Conservation (phyloP, 2,113 vertebrate genomes). For the Chunga burmeisteri region DNA sequence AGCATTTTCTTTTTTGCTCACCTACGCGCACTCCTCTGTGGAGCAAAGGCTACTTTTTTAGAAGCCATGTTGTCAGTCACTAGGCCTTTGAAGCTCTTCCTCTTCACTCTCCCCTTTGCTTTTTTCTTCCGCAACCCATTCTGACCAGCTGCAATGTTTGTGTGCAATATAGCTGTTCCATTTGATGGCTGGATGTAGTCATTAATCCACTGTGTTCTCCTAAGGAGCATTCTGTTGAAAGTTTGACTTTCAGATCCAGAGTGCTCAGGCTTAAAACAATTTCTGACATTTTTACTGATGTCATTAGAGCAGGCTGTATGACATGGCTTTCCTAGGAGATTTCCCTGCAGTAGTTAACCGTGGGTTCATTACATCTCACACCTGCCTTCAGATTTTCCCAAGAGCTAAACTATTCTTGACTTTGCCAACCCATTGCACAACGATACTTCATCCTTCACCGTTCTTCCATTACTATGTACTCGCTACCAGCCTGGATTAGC, state of each 20-base stretch:
- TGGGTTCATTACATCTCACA: background rate
- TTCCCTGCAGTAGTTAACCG: background rate
- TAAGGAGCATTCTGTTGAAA: background rate
- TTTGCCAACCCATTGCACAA: background rate
- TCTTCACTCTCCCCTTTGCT: background rate
- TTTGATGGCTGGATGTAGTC: background rate
- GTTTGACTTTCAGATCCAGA: background rate
- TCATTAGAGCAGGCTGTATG: background rate
- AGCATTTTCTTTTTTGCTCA: background rate
- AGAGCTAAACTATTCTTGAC: background rate
- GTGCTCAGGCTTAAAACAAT: background rate
- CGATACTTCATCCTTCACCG: background rate
- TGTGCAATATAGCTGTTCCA: background rate
- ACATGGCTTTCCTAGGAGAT: background rate
- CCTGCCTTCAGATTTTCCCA: background rate
- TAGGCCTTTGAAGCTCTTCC: background rate
- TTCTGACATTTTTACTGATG: background rate
- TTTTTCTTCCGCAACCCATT: background rate
- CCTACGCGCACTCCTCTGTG: background rate
- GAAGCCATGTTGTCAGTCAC: background rate
- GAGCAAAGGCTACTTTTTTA: background rate
- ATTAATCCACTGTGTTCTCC: background rate
- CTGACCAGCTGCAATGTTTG: background rate
- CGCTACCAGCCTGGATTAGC: background rate
- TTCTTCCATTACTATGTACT: background rate